Evolutionary conservation across 2,113 vertebrate species (phyloP).

Genomic region (Eubucco bourcierii): DNA sequence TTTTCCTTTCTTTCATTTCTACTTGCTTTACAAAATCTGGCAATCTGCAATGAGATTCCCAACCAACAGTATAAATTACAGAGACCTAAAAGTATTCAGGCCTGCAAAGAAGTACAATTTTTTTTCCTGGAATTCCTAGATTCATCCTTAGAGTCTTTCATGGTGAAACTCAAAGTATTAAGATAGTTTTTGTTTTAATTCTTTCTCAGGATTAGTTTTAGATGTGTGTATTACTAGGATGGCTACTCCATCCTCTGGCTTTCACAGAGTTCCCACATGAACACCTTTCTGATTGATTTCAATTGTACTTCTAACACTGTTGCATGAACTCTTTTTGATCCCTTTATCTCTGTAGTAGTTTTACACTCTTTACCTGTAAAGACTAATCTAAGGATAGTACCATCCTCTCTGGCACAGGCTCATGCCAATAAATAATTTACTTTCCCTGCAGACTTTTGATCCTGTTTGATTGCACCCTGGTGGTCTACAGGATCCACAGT

Average conservation of each 20-base stretch:
- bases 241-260: neutral
- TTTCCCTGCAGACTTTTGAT: slow-evolving; percentile 36
- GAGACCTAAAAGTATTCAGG: neutral
- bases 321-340: slow-evolving; percentile 46
- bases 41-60: neutral
- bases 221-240: neutral
- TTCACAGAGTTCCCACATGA: neutral
- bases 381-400: slow-evolving; percentile 1
- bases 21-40: neutral
- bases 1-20: neutral
- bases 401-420: neutral
- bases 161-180: neutral
- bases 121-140: neutral
- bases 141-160: neutral
- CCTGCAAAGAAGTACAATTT: neutral
- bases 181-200: neutral
- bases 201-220: neutral
- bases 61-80: neutral
- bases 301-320: slow-evolving; percentile 26
- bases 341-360: slow-evolving; percentile 19
- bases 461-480: slow-evolving; percentile 30
- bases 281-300: slow-evolving; percentile 38
- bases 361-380: slow-evolving; percentile 36
- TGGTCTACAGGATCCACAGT: slow-evolving; percentile 18
- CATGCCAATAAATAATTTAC: slow-evolving; percentile 41